phyloP scores from a whole-genome alignment of 2,113 vertebrate genomes.

The Turnix velox region DNA sequence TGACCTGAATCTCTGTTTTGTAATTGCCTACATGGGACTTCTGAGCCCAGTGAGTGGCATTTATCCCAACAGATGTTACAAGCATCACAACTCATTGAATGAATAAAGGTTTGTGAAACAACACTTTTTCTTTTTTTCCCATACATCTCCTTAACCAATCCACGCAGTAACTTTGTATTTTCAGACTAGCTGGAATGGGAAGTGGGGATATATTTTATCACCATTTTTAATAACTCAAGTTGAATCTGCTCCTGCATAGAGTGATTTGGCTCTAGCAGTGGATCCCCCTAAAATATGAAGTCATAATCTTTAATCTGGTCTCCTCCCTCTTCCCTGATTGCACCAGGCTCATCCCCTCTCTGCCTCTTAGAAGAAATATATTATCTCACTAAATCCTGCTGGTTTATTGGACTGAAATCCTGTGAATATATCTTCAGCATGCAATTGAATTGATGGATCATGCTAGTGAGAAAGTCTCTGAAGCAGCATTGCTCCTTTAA shows the following conservation, averaged over 20 bases:
- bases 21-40: background rate
- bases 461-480: background rate
- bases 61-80: background rate
- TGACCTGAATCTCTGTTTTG: background rate
- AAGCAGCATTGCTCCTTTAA: background rate
- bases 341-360: background rate
- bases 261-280: background rate
- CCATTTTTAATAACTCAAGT: background rate
- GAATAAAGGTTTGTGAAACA: background rate
- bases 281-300: background rate
- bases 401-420: background rate
- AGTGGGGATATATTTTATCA: background rate
- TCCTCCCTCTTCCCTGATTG: background rate
- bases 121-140: background rate
- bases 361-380: background rate
- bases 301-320: background rate
- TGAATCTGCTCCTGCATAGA: background rate
- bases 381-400: background rate
- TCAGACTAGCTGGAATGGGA: background rate
- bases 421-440: background rate
- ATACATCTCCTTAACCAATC: background rate
- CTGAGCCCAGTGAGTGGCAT: background rate
- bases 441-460: slow-evolving; percentile 13
- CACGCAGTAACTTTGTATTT: background rate
- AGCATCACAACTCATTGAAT: background rate